These are phyloP conservation scores for Mobula hypostoma DNA, from an alignment of 2,113 vertebrate species.

Conservation along the genomic window DNA sequence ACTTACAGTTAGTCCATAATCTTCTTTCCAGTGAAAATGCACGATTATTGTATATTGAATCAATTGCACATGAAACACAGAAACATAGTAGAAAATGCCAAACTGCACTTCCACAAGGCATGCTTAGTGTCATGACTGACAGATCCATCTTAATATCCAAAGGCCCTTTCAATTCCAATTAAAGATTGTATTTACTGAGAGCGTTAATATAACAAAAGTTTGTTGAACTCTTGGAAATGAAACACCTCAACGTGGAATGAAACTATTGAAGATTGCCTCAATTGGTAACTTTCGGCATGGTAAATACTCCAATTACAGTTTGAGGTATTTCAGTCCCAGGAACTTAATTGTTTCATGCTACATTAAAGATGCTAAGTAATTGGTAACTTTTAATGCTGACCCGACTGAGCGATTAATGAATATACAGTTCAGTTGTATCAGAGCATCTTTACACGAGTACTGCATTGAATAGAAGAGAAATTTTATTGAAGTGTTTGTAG, in stretches of 20 bases:
- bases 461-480: neutral
- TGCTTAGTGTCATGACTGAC: neutral
- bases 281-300: neutral
- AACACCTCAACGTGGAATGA: neutral
- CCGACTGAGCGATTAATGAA: neutral
- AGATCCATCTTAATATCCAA: neutral
- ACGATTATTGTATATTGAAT: neutral
- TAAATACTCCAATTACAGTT: too few species aligned
- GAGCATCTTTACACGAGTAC: neutral
- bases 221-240: neutral
- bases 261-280: neutral
- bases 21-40: neutral
- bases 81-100: neutral
- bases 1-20: neutral
- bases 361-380: too few species aligned
- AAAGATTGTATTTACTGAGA: neutral
- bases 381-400: neutral
- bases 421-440: neutral
- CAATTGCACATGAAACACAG: neutral
- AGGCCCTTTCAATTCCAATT: neutral
- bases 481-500: neutral
- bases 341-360: neutral
- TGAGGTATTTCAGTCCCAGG: too few species aligned
- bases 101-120: neutral
- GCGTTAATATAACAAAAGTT: neutral